Evolutionary conservation across 2,113 vertebrate genomes (phyloP).

Genomic region (Pangasianodon gigas): DNA sequence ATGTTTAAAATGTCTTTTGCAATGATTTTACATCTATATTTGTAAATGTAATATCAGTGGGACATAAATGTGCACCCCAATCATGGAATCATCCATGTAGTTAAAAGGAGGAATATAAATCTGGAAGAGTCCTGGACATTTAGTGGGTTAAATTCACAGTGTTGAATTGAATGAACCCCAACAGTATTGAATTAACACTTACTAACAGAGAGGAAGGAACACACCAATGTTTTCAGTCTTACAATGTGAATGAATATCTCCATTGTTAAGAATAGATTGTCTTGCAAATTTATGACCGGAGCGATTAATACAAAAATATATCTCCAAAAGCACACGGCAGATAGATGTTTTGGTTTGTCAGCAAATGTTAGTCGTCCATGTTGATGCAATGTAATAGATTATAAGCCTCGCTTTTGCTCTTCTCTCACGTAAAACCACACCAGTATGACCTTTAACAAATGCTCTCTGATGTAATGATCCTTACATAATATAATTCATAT

Average conservation of each 20-base stretch:
- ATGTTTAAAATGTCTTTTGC: too few species aligned
- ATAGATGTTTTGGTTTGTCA: background rate
- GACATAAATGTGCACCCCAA: background rate
- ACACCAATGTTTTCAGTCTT: background rate
- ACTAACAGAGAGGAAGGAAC: background rate
- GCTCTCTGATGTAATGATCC: background rate
- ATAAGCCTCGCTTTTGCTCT: background rate
- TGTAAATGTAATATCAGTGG: too few species aligned
- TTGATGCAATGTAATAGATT: background rate
- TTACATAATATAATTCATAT: background rate
- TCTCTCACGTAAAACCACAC: background rate
- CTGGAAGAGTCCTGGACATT: background rate
- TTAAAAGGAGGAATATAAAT: background rate
- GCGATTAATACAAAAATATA: background rate
- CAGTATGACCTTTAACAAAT: background rate
- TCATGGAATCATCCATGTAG: background rate
- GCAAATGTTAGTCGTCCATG: background rate
- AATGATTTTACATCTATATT: too few species aligned
- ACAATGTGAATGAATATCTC: background rate
- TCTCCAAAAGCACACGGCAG: background rate
- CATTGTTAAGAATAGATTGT: background rate
- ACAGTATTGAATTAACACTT: background rate
- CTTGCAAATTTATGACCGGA: background rate
- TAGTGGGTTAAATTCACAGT: background rate
- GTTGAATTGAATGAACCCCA: background rate